Conservation (phyloP, 92 coral and sea anemone genomes). For the Zoanthus gigantus region DNA sequence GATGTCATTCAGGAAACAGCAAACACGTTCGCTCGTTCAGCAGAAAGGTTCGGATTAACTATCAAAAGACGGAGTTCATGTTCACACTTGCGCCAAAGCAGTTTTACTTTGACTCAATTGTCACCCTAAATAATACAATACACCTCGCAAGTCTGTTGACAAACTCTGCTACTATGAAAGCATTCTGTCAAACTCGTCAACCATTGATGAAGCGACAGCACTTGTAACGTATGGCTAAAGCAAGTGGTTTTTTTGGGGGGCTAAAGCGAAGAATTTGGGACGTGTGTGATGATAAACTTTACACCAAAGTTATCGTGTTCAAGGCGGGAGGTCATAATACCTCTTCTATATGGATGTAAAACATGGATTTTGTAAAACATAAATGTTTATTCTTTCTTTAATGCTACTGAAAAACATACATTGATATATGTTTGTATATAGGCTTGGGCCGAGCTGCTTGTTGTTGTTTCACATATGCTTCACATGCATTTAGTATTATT, state of each 20-base stretch:
- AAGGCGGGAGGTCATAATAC: not conserved
- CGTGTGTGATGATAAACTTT: not conserved
- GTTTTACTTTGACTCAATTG: conserved; percentile 1
- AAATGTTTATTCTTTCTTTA: too few species aligned
- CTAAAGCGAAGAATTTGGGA: conserved; percentile 18
- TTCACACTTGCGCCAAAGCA: conserved; percentile 2
- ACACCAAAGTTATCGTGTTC: conserved; percentile 23
- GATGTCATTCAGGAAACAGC: too few species aligned
- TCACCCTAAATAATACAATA: not conserved
- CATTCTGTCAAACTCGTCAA: conserved; percentile 4
- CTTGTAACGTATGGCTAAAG: conserved; percentile 12
- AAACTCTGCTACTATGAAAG: conserved; percentile 20
- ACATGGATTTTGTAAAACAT: too few species aligned
- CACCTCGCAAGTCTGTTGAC: conserved; percentile 24
- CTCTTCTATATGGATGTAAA: too few species aligned
- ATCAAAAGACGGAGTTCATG: too few species aligned
- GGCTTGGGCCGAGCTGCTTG: too few species aligned
- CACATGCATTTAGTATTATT: too few species aligned
- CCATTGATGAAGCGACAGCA: not conserved
- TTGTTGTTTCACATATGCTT: too few species aligned
- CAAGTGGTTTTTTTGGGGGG: conserved; percentile 10
- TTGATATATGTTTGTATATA: too few species aligned
- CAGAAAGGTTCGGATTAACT: conserved; percentile 13
- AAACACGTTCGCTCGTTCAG: conserved; percentile 6
- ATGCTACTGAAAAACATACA: too few species aligned